phyloP scores from a whole-genome alignment of 2,888 invertebrate genomes.

The Tromatobia lineatoria region DNA sequence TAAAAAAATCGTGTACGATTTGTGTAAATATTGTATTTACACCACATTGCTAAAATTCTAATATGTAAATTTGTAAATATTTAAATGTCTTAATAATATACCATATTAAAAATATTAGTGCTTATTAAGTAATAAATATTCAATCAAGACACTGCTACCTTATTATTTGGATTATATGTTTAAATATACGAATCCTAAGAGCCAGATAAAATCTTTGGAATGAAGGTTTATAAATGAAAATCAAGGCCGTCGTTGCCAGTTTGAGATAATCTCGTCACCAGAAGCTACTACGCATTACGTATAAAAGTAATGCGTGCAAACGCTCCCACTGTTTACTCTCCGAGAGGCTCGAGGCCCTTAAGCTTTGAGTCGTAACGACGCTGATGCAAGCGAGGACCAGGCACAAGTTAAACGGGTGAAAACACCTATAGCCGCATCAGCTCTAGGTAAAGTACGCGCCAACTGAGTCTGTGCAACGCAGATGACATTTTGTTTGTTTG shows the following conservation, averaged over 20 bases:
- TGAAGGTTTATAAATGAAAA: not conserved
- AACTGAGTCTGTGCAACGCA: slow-evolving; percentile 68
- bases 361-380: slow-evolving; percentile 18
- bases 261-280: slow-evolving; percentile 6
- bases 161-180: too few species aligned
- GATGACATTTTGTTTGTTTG: slow-evolving; percentile 77
- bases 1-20: too few species aligned
- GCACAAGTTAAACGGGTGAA: slow-evolving; percentile 8
- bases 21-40: too few species aligned
- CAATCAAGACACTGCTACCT: too few species aligned
- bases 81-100: too few species aligned
- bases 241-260: not conserved
- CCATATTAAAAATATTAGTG: too few species aligned
- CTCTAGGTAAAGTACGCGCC: slow-evolving; percentile 62
- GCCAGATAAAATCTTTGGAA: not conserved
- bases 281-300: not conserved
- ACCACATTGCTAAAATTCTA: too few species aligned
- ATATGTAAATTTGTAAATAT: too few species aligned
- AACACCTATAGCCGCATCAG: slow-evolving; percentile 27
- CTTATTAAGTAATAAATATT: too few species aligned
- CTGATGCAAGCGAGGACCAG: slow-evolving; percentile 7
- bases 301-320: not conserved
- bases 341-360: not conserved
- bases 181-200: not conserved
- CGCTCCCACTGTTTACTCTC: slow-evolving; percentile 29